Evolutionary conservation across 2,797 vertebrate species (phyloP).

Genomic region (Acrossocheilus fasciatus): DNA sequence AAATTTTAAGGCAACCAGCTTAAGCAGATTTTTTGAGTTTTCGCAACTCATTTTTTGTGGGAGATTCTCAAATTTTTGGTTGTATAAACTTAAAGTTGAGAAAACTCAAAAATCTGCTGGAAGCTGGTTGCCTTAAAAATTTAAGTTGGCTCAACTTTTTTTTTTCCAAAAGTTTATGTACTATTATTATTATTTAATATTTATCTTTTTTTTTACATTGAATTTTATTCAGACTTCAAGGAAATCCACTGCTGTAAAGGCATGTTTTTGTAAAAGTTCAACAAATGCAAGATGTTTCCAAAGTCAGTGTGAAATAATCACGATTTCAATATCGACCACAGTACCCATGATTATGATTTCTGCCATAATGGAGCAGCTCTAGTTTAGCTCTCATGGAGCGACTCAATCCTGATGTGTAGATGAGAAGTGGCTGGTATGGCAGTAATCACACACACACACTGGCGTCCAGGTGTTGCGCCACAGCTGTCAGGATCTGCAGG

Average conservation of each 20-base stretch:
- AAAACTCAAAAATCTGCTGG: too few relatives aligned
- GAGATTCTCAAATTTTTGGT: too few relatives aligned
- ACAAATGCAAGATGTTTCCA: neutral
- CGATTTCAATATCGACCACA: neutral
- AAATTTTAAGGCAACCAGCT: too few relatives aligned
- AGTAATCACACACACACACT: neutral
- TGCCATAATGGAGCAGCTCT: neutral
- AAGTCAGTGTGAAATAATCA: neutral
- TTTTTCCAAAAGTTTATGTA: neutral
- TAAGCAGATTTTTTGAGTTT: too few relatives aligned
- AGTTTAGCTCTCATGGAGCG: neutral
- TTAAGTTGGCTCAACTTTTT: too few relatives aligned
- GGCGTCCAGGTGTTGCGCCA: slow-evolving; percentile 23
- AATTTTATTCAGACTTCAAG: neutral
- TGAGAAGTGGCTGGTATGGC: neutral
- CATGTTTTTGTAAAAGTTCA: neutral
- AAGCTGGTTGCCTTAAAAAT: too few relatives aligned
- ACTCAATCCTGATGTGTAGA: neutral
- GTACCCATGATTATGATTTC: neutral
- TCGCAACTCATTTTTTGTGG: too few relatives aligned
- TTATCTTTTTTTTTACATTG: neutral
- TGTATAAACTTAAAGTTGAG: too few relatives aligned
- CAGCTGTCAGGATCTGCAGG: slow-evolving; percentile 48
- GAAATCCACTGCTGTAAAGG: neutral
- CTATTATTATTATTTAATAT: neutral